Conservation (phyloP, 2,888 invertebrate species). For the Andrena bicolor region DNA sequence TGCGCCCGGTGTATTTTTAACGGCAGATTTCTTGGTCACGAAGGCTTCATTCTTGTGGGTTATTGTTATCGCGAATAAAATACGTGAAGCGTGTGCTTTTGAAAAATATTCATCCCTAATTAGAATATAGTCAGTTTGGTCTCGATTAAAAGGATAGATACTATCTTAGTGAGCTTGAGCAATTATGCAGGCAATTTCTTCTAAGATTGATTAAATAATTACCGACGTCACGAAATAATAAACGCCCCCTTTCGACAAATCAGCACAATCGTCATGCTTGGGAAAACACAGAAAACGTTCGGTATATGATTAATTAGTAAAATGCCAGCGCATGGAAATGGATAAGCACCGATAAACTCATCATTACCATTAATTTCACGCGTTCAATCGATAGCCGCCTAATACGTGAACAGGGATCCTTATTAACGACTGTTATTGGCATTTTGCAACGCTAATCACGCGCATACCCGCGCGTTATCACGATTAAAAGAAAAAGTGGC, state of each 20-base stretch:
- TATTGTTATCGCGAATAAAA: too few species aligned
- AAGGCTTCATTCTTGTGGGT: too few species aligned
- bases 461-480: constrained; percentile 57
- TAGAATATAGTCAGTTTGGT: too few species aligned
- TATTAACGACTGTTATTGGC: constrained; percentile 35
- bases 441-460: constrained; percentile 53
- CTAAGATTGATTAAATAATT: not conserved
- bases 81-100: too few species aligned
- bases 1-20: not conserved
- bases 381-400: not conserved
- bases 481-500: constrained; percentile 56
- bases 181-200: not conserved
- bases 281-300: not conserved
- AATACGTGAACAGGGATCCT: constrained; percentile 6
- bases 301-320: constrained; percentile 10
- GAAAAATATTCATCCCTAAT: too few species aligned
- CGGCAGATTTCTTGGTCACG: too few species aligned
- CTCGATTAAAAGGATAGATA: not conserved
- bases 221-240: not conserved
- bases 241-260: not conserved
- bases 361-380: constrained; percentile 41
- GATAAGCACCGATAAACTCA: constrained; percentile 37
- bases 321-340: constrained; percentile 12
- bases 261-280: not conserved
- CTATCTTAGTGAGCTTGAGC: not conserved